These are phyloP conservation scores for Amphiprion percula DNA, from an alignment of 2,113 vertebrate species.

Conservation along the genomic window DNA sequence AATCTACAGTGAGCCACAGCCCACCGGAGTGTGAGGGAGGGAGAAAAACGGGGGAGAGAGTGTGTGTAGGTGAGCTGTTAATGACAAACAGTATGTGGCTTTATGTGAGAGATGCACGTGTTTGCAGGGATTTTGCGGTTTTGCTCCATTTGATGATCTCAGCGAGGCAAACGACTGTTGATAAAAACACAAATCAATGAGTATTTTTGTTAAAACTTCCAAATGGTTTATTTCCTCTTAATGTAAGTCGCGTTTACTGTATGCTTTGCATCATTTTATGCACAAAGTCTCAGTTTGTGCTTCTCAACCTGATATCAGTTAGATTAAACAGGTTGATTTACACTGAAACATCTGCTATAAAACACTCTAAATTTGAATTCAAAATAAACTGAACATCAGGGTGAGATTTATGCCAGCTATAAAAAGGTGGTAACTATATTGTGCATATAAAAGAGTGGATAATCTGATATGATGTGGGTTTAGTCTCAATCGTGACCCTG, in stretches of 20 bases:
- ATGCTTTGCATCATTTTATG: not conserved
- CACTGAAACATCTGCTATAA: not conserved
- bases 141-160: not conserved
- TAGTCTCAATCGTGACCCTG: constrained; percentile 10
- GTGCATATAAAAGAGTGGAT: not conserved
- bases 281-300: not conserved
- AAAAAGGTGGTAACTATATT: not conserved
- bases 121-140: constrained; percentile 29
- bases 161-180: not conserved
- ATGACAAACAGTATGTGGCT: constrained; percentile 23
- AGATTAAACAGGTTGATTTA: not conserved
- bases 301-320: not conserved
- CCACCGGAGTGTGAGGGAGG: constrained; percentile 48
- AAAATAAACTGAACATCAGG: not conserved
- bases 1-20: constrained; percentile 78
- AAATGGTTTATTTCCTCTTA: not conserved
- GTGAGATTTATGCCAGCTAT: not conserved
- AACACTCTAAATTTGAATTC: constrained; percentile 1
- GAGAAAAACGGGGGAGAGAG: not conserved
- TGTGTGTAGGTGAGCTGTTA: constrained; percentile 16
- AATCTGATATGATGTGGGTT: constrained; percentile 8
- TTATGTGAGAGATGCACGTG: constrained; percentile 29
- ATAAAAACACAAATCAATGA: not conserved
- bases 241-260: not conserved
- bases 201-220: not conserved